Conservation (phyloP, 2,113 vertebrate species). For the Pachycephala philippinensis region DNA sequence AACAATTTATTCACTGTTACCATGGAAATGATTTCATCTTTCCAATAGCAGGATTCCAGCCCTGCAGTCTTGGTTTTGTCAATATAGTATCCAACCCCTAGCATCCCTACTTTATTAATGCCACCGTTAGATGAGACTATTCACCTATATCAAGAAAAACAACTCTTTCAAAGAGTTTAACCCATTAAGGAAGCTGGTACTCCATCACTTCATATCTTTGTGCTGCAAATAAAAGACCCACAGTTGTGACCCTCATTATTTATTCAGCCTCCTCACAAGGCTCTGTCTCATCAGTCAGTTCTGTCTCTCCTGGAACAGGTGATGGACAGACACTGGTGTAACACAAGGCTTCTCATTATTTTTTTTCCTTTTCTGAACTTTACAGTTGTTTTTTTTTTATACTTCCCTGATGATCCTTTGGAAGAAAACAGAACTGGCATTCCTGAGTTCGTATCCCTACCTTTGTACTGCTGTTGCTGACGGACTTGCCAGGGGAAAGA, state of each 20-base stretch:
- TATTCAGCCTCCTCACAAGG: background rate
- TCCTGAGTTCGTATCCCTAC: background rate
- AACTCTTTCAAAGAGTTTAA: background rate
- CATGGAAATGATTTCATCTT: slow-evolving; percentile 56
- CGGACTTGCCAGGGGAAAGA: background rate
- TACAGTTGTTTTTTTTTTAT: background rate
- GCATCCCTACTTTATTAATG: background rate
- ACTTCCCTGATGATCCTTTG: background rate
- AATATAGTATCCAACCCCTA: background rate
- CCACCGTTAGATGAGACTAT: background rate
- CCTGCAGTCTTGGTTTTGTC: background rate
- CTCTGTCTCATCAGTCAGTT: background rate
- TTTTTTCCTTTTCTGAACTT: background rate
- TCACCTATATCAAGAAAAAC: background rate
- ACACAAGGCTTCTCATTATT: background rate
- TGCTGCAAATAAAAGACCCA: background rate
- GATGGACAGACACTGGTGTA: background rate
- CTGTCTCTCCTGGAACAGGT: background rate
- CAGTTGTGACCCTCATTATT: background rate
- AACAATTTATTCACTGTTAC: slow-evolving; percentile 50
- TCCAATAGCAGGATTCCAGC: background rate
- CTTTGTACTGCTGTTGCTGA: background rate
- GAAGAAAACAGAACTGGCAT: background rate
- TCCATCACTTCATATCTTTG: background rate
- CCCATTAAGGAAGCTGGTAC: background rate